Evolutionary conservation across 2,113 vertebrate genomes (phyloP).

Genomic region (Bothrops jararaca): DNA sequence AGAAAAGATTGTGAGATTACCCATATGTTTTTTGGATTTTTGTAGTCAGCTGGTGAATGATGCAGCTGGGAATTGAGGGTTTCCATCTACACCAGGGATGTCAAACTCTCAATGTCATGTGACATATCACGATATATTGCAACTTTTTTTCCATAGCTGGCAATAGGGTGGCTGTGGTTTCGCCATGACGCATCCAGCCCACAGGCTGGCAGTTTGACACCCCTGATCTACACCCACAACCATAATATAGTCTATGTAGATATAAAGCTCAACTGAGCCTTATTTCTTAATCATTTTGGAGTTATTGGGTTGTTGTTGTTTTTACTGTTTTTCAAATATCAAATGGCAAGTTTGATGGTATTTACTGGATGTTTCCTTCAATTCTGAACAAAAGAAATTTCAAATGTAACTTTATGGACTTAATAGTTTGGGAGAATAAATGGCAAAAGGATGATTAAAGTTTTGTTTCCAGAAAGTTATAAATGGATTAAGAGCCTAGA

Average conservation of each 20-base stretch:
- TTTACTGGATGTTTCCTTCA: not conserved
- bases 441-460: not conserved
- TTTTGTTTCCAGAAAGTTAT: not conserved
- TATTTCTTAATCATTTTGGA: not conserved
- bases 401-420: not conserved
- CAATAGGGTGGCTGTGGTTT: no score
- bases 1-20: not conserved
- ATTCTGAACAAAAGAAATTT: not conserved
- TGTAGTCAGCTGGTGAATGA: not conserved
- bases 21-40: not conserved
- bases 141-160: no score
- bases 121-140: no score
- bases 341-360: not conserved
- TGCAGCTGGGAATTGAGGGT: not conserved
- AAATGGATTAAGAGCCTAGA: not conserved
- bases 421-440: not conserved
- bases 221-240: not conserved
- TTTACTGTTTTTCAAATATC: not conserved
- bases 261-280: not conserved
- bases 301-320: not conserved
- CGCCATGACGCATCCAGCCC: no score
- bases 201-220: no score
- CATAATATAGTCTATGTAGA: not conserved
- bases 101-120: no score
- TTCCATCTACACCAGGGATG: not conserved